Percentiles rank a stretch among this genome's conserved stretches.
These are phyloP conservation scores for Amiota mariae DNA, from an alignment of 2,888 invertebrate genomes.

Conservation along the genomic window DNA sequence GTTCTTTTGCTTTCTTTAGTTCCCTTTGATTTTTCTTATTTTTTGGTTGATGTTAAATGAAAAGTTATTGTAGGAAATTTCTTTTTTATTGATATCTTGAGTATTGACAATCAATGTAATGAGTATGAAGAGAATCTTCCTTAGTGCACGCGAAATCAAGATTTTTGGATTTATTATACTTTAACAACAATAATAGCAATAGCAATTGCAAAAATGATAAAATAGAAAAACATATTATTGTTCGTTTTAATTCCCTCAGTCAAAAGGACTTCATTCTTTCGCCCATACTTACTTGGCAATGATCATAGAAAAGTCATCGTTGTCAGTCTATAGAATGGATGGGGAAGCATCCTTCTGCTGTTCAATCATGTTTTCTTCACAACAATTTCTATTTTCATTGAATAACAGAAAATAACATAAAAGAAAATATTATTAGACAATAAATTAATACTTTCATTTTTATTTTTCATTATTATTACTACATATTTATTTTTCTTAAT, in stretches of 20 bases:
- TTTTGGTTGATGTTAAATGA: slow-evolving; percentile 48
- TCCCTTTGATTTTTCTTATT: neutral
- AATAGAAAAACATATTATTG: slow-evolving; percentile 32
- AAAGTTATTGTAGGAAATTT: slow-evolving; percentile 56
- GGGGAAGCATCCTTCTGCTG: too few relatives aligned
- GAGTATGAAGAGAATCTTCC: slow-evolving; percentile 1
- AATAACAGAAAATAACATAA: slow-evolving; percentile 49
- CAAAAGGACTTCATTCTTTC: too few relatives aligned
- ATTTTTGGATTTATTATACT: slow-evolving; percentile 33
- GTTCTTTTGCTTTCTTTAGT: slow-evolving; percentile 47
- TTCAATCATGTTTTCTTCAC: too few relatives aligned
- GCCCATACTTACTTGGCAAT: neutral
- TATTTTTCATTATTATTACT: neutral
- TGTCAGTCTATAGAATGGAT: too few relatives aligned
- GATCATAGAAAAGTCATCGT: neutral
- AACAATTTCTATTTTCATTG: slow-evolving; percentile 50
- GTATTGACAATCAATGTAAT: slow-evolving; percentile 52
- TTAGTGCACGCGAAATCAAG: slow-evolving; percentile 8
- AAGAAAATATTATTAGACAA: slow-evolving; percentile 46
- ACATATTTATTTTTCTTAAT: neutral
- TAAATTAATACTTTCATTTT: slow-evolving; percentile 59
- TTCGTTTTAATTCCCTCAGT: slow-evolving; percentile 4
- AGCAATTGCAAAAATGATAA: slow-evolving; percentile 18
- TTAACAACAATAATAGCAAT: neutral
- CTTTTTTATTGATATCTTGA: slow-evolving; percentile 49